These are phyloP conservation scores for Folsomia manolachei DNA, from an alignment of 2,888 invertebrate species.

Conservation along the genomic window DNA sequence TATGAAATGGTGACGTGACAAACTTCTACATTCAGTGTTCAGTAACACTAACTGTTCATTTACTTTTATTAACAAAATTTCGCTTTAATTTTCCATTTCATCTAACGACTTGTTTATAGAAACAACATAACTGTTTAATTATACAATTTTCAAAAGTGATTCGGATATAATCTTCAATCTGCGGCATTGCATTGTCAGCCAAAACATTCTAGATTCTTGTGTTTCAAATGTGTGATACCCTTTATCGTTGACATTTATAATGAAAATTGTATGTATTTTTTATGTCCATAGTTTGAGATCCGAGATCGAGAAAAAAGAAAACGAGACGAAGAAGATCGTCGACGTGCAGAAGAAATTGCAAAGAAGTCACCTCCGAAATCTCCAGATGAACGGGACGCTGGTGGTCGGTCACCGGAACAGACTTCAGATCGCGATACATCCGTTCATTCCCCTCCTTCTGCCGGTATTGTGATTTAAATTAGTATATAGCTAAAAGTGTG, in stretches of 20 bases:
- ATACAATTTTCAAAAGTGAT: too few relatives aligned
- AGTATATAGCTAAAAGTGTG: conserved; percentile 25
- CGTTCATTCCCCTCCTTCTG: conserved; percentile 29
- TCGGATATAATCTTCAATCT: too few relatives aligned
- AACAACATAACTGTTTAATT: background rate
- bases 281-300: conserved; percentile 78
- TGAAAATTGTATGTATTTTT: conserved; percentile 1
- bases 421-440: conserved; percentile 46
- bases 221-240: too few relatives aligned
- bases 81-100: background rate
- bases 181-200: too few relatives aligned
- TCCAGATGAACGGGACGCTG: conserved; percentile 53
- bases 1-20: conserved; percentile 52
- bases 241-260: too few relatives aligned
- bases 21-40: background rate
- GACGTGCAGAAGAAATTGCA: conserved; percentile 74
- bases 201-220: too few relatives aligned
- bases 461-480: conserved; percentile 17
- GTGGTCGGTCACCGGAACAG: conserved; percentile 50
- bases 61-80: background rate
- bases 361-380: conserved; percentile 65
- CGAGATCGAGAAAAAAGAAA: conserved; percentile 88
- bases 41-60: background rate
- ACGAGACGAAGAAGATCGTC: conserved; percentile 64
- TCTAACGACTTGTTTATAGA: background rate